Conservation (phyloP, 2,797 vertebrate species). For the Rhabdomys pumilio region DNA sequence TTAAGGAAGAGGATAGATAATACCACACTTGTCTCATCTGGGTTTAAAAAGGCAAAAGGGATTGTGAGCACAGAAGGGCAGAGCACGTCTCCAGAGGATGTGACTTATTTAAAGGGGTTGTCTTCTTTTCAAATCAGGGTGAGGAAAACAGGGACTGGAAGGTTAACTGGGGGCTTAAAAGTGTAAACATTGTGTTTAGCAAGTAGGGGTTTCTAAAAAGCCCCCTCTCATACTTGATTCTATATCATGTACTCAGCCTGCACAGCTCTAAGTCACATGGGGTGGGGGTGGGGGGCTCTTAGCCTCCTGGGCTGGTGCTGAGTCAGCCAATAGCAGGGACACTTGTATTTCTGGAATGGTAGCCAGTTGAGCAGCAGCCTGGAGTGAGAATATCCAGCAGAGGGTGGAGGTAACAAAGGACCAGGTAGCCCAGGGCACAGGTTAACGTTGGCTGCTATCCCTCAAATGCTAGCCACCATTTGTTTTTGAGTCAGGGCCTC, state of each 20-base stretch:
- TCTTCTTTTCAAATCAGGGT: conserved; percentile 48
- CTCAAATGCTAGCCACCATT: not conserved
- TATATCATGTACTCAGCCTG: not conserved
- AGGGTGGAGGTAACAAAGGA: not conserved
- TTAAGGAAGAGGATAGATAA: conserved; percentile 42
- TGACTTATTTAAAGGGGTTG: conserved; percentile 63
- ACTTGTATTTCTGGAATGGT: rapidly evolving
- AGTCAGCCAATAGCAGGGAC: not conserved
- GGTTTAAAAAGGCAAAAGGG: conserved; percentile 68
- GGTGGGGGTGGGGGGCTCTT: not conserved
- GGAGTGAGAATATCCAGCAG: not conserved
- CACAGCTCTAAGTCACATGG: not conserved
- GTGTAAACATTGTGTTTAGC: not conserved
- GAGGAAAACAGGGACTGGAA: not conserved
- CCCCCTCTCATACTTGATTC: not conserved
- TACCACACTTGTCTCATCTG: conserved; percentile 30
- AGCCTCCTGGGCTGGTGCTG: too few species aligned
- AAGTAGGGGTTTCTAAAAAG: not conserved
- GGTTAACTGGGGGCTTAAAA: not conserved
- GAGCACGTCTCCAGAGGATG: conserved; percentile 9
- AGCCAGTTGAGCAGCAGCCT: not conserved
- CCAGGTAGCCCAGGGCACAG: not conserved
- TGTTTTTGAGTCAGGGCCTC: not conserved
- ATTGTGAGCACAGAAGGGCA: conserved; percentile 15
- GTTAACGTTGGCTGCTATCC: not conserved